Evolutionary conservation across 2,888 invertebrate genomes (phyloP).

Genomic region (Brachyopa scutellaris): DNA sequence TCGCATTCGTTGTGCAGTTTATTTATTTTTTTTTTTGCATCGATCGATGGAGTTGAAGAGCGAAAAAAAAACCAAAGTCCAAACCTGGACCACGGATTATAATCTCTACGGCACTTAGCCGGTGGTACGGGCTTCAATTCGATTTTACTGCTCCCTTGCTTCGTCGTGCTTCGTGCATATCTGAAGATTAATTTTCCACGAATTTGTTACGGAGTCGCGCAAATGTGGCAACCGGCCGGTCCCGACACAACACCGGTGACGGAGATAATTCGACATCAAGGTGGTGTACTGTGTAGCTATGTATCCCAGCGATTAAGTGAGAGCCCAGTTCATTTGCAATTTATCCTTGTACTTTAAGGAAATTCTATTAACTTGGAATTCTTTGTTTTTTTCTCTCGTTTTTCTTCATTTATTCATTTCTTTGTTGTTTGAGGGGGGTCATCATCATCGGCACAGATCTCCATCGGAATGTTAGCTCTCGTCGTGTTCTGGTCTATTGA

Average conservation of each 20-base stretch:
- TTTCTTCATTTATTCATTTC: neutral
- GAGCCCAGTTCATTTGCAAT: constrained; percentile 51
- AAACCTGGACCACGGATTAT: constrained; percentile 66
- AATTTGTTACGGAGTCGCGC: constrained; percentile 73
- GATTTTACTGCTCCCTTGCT: constrained; percentile 15
- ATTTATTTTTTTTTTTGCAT: too few species aligned
- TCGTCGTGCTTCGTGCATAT: constrained; percentile 69
- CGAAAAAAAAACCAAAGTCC: neutral
- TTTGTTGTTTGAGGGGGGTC: constrained; percentile 33
- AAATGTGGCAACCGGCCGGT: constrained; percentile 49
- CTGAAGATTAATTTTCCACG: constrained; percentile 75
- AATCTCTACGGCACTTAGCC: constrained; percentile 67
- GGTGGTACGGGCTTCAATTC: constrained; percentile 68
- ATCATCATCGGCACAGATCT: constrained; percentile 63
- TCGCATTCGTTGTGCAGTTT: constrained; percentile 47
- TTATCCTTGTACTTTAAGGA: constrained; percentile 53
- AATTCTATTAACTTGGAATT: constrained; percentile 60
- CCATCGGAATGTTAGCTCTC: constrained; percentile 60
- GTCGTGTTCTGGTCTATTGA: constrained; percentile 28
- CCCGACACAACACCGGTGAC: constrained; percentile 33
- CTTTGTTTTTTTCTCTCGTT: neutral
- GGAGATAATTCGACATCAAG: constrained; percentile 62
- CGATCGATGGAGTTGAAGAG: constrained; percentile 30
- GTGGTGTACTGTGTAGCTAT: constrained; percentile 12
- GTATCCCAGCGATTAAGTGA: constrained; percentile 43